These are phyloP conservation scores for Rhinoraja longicauda DNA, from an alignment of 2,797 vertebrate species.

Conservation along the genomic window DNA sequence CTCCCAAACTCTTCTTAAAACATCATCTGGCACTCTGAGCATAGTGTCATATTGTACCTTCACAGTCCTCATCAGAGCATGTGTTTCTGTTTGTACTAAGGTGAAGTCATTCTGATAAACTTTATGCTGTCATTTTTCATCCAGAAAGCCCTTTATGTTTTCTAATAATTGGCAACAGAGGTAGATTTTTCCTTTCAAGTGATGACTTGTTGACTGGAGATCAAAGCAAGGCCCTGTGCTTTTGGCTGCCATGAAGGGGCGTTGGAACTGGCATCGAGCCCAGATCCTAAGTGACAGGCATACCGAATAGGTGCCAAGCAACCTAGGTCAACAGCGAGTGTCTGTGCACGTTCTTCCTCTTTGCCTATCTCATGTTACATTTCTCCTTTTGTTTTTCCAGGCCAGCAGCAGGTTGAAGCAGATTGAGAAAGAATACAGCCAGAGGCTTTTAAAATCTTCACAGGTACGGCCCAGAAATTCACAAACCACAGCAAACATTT, in stretches of 20 bases:
- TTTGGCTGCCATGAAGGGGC: constrained; percentile 71
- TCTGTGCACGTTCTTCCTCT: constrained; percentile 55
- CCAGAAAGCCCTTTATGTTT: constrained; percentile 70
- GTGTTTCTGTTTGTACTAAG: constrained; percentile 20
- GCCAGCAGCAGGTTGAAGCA: constrained; percentile 77
- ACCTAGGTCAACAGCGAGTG: constrained; percentile 65
- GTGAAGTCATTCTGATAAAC: constrained; percentile 46
- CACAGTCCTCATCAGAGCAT: constrained; percentile 35
- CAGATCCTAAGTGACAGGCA: constrained; percentile 61
- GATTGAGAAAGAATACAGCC: constrained; percentile 75
- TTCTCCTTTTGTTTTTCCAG: constrained; percentile 63
- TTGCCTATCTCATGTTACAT: constrained; percentile 40
- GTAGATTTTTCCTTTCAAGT: constrained; percentile 74
- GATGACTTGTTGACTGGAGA: constrained; percentile 83
- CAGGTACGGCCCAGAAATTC: constrained; percentile 60
- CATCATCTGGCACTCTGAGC: constrained; percentile 35
- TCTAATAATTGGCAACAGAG: constrained; percentile 79
- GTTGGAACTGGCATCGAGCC: constrained; percentile 64
- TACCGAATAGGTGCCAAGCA: constrained; percentile 63
- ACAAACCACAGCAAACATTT: constrained; percentile 9
- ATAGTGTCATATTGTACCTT: neutral
- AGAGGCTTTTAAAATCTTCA: constrained; percentile 73
- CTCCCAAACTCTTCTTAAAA: constrained; percentile 31
- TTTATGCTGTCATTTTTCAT: constrained; percentile 49
- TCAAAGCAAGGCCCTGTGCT: constrained; percentile 71